Evolutionary conservation across 2,797 vertebrate genomes (phyloP), one percentile per base, ranked within the genome.

Genomic region (Echiichthys vipera): DNA sequence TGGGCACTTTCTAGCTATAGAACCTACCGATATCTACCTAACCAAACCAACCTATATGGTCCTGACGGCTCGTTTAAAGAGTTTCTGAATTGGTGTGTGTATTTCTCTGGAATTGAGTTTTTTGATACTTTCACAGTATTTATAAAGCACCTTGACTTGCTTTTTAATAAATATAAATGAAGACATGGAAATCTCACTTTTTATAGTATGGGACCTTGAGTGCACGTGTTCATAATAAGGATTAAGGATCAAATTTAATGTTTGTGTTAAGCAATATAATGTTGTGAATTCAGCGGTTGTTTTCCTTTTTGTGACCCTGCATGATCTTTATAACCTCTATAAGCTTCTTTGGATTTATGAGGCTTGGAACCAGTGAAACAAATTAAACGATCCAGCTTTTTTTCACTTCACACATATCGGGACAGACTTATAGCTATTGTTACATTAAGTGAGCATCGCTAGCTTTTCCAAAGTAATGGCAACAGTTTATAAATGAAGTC

Each of bases 291-390:
- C 39, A 32, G n/a, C 65, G 49, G 51, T 66, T 87, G 72, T 77
- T 84, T 78, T 74, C 39, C 12, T 55, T 84, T 74, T 80, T 54
- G 43, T 88, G 77, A 89, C 82, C 74, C 59, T 0, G 49, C 71
- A 64, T 64, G 84, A 83, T 86, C 80, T 83, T 82, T 43, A 83
- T 72, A 68, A 84, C 82, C 75, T 77, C 73, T 57, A 10, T 88
- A 83, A 85, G 86, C 80, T 71, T 76, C 47, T 85, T 83, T 82
- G 59, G 76, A 84, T 87, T 83, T 82, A 84, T 77, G 68, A 78
- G 57, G 80, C 65, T 80, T 74, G 72, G 76, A 79, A 80, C 73
- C 57, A 78, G 67, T 76, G 74, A 73, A 89, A 81, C 69, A 84
- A 79, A 80, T 73, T 51, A 61, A 74, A 84, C 64, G 51, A 81